Evolutionary conservation across 2,797 vertebrate genomes (phyloP).

Genomic region (Scyliorhinus canicula): DNA sequence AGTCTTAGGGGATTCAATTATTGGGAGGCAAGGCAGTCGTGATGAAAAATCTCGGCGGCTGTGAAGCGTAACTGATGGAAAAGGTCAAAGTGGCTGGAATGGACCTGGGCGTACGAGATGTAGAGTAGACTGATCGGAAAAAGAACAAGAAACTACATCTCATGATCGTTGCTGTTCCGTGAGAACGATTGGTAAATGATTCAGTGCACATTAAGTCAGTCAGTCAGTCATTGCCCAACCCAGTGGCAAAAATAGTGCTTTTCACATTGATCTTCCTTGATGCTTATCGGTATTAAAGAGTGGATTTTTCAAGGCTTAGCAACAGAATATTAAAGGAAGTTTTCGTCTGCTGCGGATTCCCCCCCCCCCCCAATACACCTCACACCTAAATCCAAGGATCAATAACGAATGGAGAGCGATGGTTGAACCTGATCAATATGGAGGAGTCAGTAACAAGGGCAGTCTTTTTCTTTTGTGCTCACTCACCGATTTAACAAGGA

Average conservation of each 20-base stretch:
- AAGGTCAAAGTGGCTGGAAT: neutral
- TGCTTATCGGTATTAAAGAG: neutral
- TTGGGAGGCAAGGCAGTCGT: neutral
- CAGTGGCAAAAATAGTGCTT: neutral
- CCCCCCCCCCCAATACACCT: too few species aligned
- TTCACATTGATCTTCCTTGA: neutral
- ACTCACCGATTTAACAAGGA: neutral
- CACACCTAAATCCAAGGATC: too few species aligned
- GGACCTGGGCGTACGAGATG: neutral
- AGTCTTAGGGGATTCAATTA: neutral
- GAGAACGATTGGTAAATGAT: conserved; percentile 16
- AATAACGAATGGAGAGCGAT: neutral
- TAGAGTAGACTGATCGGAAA: neutral
- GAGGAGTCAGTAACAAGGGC: neutral
- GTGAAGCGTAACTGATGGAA: neutral
- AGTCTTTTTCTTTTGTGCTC: neutral
- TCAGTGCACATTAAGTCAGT: conserved; percentile 12
- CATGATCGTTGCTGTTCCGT: neutral
- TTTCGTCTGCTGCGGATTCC: neutral
- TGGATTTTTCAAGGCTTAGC: neutral
- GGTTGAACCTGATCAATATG: conserved; percentile 11
- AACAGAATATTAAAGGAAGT: neutral
- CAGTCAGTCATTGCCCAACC: neutral
- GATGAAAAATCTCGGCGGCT: neutral
- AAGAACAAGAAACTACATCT: neutral